Evolutionary conservation across 2,797 vertebrate species (phyloP).

Genomic region (Manis crassicaudata): DNA sequence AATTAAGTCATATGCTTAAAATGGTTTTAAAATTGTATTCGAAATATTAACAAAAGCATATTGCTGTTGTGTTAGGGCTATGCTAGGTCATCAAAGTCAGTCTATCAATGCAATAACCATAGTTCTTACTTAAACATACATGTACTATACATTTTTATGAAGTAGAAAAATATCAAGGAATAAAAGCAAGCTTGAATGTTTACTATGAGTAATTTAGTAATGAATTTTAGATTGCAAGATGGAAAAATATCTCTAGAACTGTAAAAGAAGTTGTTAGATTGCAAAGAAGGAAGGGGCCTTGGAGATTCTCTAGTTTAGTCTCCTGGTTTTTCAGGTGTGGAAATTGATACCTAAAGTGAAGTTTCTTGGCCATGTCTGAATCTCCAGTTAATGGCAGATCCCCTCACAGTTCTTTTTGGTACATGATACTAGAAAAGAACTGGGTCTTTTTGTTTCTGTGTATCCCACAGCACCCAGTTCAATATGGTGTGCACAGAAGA

Average conservation of each 20-base stretch:
- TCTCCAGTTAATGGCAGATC: neutral
- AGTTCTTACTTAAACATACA: neutral
- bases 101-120: slow-evolving; percentile 10
- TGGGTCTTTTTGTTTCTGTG: neutral
- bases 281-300: neutral
- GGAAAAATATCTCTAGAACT: neutral
- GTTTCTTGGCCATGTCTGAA: neutral
- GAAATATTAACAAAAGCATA: slow-evolving; percentile 21
- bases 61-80: neutral
- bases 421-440: neutral
- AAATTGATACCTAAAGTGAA: neutral
- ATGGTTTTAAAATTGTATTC: neutral
- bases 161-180: slow-evolving; percentile 29
- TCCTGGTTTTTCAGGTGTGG: neutral
- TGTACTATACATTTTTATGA: slow-evolving; percentile 45
- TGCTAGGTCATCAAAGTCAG: neutral
- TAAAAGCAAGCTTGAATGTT: slow-evolving; percentile 13
- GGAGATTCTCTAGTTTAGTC: neutral
- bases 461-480: neutral
- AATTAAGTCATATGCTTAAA: slow-evolving; percentile 1
- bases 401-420: neutral
- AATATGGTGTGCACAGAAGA: neutral
- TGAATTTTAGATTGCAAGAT: slow-evolving; percentile 31
- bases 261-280: slow-evolving; percentile 27
- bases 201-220: slow-evolving; percentile 35